phyloP scores from a whole-genome alignment of 2,888 invertebrate genomes.

The Bedellia somnulentella region DNA sequence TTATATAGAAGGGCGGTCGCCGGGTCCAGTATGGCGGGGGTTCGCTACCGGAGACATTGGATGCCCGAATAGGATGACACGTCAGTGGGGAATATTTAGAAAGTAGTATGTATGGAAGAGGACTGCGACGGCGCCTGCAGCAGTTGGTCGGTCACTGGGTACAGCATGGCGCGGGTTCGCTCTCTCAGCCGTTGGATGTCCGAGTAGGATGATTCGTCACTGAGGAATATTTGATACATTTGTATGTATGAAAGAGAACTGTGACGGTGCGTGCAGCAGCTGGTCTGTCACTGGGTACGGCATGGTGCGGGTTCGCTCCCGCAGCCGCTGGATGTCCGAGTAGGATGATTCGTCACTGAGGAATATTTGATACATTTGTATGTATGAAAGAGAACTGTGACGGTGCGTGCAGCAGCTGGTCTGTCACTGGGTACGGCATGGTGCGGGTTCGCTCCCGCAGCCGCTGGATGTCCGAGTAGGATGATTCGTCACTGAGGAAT shows the following conservation, averaged over 20 bases:
- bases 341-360: constrained; percentile 46
- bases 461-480: constrained; percentile 40
- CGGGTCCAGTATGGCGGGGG: too few relatives aligned
- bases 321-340: constrained; percentile 37
- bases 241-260: too few relatives aligned
- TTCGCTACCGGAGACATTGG: too few relatives aligned
- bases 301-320: constrained; percentile 41
- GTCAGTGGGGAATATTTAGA: constrained; percentile 15
- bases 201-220: constrained; percentile 49
- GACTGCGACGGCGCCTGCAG: constrained; percentile 35
- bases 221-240: constrained; percentile 10
- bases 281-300: not conserved
- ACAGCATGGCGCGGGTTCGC: constrained; percentile 39
- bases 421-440: constrained; percentile 30
- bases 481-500: constrained; percentile 36
- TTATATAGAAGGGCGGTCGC: not conserved
- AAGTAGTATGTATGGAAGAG: constrained; percentile 11
- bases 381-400: constrained; percentile 28
- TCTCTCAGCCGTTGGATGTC: constrained; percentile 40
- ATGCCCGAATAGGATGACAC: too few relatives aligned
- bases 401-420: constrained; percentile 27
- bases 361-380: constrained; percentile 1
- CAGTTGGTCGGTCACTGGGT: constrained; percentile 27
- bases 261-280: too few relatives aligned
- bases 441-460: constrained; percentile 42